Conservation (phyloP, 2,888 invertebrate genomes). For the Phorcus lineatus region DNA sequence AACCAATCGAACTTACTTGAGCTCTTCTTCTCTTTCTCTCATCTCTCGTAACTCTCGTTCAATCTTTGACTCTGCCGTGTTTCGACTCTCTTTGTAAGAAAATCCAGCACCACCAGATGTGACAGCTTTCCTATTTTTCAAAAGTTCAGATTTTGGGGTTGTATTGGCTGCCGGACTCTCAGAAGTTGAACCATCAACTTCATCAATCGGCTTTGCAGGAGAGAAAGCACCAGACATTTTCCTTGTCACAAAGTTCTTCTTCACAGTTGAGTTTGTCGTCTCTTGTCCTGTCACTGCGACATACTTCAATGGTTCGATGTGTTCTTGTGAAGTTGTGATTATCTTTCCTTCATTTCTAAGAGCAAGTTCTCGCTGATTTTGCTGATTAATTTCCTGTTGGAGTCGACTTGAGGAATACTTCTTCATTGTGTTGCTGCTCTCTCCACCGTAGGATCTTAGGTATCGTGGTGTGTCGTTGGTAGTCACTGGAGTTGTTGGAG, state of each 20-base stretch:
- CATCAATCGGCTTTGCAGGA: background rate
- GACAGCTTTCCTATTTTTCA: conserved; percentile 23
- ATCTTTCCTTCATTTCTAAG: conserved; percentile 82
- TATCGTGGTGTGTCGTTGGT: background rate
- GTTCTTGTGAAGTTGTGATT: conserved; percentile 79
- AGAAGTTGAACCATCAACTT: background rate
- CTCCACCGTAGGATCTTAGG: conserved; percentile 15
- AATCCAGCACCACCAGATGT: conserved; percentile 49
- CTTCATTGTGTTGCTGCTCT: conserved; percentile 60
- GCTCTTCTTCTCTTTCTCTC: conserved; percentile 87
- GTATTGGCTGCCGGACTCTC: conserved; percentile 14
- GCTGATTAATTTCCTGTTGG: conserved; percentile 92
- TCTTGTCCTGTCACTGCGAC: conserved; percentile 56
- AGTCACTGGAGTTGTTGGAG: background rate
- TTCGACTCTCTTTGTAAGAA: conserved; percentile 82
- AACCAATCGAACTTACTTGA: conserved; percentile 78
- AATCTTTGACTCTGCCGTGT: conserved; percentile 91
- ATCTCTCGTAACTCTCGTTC: conserved; percentile 90
- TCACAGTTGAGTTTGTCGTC: conserved; percentile 45
- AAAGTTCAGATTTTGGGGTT: conserved; percentile 29
- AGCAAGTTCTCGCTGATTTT: conserved; percentile 88
- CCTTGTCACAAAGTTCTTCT: conserved; percentile 61
- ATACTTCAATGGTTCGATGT: conserved; percentile 76
- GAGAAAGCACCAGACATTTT: conserved; percentile 27
- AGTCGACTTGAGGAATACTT: conserved; percentile 81